Conservation (phyloP, 2,888 invertebrate genomes). For the Eristalis intricaria region DNA sequence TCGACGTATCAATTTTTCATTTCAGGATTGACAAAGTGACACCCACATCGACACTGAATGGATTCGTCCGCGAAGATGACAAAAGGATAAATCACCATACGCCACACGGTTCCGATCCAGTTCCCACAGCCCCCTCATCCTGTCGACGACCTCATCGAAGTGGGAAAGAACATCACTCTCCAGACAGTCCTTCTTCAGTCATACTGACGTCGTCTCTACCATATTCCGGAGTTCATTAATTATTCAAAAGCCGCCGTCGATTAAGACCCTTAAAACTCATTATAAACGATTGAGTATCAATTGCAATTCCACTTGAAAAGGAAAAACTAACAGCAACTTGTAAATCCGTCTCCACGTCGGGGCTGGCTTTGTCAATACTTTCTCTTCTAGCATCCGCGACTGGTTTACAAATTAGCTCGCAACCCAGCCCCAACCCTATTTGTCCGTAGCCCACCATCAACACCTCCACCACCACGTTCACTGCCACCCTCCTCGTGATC, state of each 20-base stretch:
- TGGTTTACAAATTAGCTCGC: slow-evolving; percentile 6
- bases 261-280: not conserved
- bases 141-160: too few relatives aligned
- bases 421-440: not conserved
- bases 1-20: too few relatives aligned
- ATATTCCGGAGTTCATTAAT: not conserved
- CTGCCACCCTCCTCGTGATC: not conserved
- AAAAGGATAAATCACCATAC: too few relatives aligned
- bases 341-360: not conserved
- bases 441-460: not conserved
- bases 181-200: too few relatives aligned
- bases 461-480: not conserved
- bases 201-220: too few relatives aligned
- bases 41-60: too few relatives aligned
- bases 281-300: not conserved
- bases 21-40: too few relatives aligned
- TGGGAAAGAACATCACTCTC: too few relatives aligned
- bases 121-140: too few relatives aligned
- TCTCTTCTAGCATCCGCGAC: slow-evolving; percentile 6
- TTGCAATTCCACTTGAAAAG: not conserved
- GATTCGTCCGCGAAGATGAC: too few relatives aligned
- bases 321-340: not conserved
- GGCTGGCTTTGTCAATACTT: not conserved
- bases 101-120: too few relatives aligned
- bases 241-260: not conserved